A percentile compares a stretch with the other conserved stretches of the same genome.
phyloP scores from a whole-genome alignment of 1,140 invertebrate species.

The Drosophila grimshawi region DNA sequence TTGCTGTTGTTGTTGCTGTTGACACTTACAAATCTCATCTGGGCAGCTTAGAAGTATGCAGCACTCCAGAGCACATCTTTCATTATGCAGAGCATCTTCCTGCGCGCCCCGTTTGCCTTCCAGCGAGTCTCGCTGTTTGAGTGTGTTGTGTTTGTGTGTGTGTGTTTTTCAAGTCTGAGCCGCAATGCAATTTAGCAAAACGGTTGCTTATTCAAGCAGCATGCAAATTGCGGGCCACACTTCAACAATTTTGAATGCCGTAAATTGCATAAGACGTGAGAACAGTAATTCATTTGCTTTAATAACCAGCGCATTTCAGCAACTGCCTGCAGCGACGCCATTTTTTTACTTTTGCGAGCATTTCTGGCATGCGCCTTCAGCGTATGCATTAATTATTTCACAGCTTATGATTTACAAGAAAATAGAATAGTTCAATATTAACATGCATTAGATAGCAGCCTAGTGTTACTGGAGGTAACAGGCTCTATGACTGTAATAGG shows the following conservation, averaged over 20 bases:
- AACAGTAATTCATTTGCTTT: conserved; percentile 6
- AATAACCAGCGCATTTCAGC: conserved; percentile 15
- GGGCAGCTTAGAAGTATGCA: conserved; percentile 49
- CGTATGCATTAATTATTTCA: background rate
- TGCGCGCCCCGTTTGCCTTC: background rate
- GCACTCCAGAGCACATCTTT: conserved; percentile 53
- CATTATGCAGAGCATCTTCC: conserved; percentile 54
- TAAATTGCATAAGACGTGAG: conserved; percentile 23
- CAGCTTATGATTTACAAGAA: too few relatives aligned
- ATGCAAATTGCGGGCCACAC: conserved; percentile 13
- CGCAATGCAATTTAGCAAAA: conserved; percentile 26
- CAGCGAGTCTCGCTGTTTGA: conserved; percentile 2
- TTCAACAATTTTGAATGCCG: conserved; percentile 19
- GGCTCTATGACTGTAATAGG: too few relatives aligned
- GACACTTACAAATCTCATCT: conserved; percentile 60
- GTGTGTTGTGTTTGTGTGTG: background rate
- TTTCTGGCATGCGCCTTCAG: conserved; percentile 7
- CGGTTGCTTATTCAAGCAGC: conserved; percentile 23
- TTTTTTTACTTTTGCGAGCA: background rate
- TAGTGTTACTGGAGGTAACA: too few relatives aligned
- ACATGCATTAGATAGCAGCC: background rate
- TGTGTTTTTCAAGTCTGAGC: background rate
- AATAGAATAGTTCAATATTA: too few relatives aligned
- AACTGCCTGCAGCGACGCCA: conserved; percentile 1
- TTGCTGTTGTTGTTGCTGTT: conserved; percentile 45